Conservation (phyloP, 2,797 vertebrate species). For the Lemur catta region DNA sequence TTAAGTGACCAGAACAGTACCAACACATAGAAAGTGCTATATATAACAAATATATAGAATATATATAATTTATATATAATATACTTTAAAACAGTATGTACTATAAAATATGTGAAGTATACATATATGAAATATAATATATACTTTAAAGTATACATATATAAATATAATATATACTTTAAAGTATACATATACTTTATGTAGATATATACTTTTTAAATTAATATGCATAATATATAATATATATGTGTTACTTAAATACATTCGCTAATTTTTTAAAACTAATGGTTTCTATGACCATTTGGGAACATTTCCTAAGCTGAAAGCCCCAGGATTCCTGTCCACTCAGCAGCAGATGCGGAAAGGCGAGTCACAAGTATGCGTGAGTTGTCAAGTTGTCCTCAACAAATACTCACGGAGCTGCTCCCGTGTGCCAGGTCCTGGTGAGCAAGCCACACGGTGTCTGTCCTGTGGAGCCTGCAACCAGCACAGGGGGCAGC, state of each 20-base stretch:
- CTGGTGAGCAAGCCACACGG: fast-evolving
- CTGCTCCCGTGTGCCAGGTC: too few relatives aligned
- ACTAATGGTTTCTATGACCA: not conserved
- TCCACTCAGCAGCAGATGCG: not conserved
- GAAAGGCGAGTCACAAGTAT: not conserved
- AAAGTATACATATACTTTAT: too few relatives aligned
- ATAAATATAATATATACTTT: not conserved
- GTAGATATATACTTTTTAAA: not conserved
- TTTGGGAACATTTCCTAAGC: not conserved
- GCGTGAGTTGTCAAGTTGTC: not conserved
- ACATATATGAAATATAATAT: not conserved
- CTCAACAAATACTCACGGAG: not conserved
- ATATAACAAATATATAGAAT: not conserved
- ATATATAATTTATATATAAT: not conserved
- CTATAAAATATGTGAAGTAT: not conserved
- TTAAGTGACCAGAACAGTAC: not conserved
- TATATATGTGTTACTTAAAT: not conserved
- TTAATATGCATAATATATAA: not conserved
- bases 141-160: not conserved
- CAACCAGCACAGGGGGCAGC: not conserved
- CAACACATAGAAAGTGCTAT: not conserved
- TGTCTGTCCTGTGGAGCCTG: fast-evolving
- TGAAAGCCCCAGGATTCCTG: not conserved
- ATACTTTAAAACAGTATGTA: not conserved
- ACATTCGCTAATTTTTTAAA: not conserved